Percentiles rank a stretch among this genome's conserved stretches.
phyloP scores from a whole-genome alignment of 2,113 vertebrate genomes.

The Halcyon malimbica region DNA sequence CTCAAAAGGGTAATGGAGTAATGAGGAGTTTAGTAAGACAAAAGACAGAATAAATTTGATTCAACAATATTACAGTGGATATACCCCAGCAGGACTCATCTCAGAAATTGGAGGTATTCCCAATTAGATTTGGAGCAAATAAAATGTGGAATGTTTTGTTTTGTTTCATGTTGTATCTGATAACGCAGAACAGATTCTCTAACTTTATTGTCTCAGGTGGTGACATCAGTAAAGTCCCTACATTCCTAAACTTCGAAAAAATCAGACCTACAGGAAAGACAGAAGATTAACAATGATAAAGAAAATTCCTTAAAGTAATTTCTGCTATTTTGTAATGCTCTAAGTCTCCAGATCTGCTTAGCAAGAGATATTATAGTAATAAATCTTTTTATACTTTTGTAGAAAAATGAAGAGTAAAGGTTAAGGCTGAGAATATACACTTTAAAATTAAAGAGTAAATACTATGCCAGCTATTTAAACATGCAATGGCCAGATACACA shows the following conservation, averaged over 20 bases:
- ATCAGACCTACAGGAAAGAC: not conserved
- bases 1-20: not conserved
- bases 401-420: conserved; percentile 29
- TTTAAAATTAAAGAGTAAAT: conserved; percentile 28
- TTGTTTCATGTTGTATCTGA: not conserved
- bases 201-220: not conserved
- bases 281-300: not conserved
- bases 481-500: not conserved
- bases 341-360: not conserved
- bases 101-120: not conserved
- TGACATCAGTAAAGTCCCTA: not conserved
- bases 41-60: not conserved
- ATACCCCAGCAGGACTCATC: not conserved
- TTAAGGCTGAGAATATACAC: not conserved
- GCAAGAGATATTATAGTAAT: not conserved
- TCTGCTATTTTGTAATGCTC: not conserved
- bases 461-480: conserved; percentile 34
- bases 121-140: not conserved
- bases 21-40: not conserved
- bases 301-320: not conserved
- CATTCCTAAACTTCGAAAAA: not conserved
- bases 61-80: not conserved
- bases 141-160: not conserved
- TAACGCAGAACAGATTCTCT: not conserved
- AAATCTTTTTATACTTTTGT: not conserved